Conservation (phyloP, 2,113 vertebrate species). For the Urocitellus parryii region DNA sequence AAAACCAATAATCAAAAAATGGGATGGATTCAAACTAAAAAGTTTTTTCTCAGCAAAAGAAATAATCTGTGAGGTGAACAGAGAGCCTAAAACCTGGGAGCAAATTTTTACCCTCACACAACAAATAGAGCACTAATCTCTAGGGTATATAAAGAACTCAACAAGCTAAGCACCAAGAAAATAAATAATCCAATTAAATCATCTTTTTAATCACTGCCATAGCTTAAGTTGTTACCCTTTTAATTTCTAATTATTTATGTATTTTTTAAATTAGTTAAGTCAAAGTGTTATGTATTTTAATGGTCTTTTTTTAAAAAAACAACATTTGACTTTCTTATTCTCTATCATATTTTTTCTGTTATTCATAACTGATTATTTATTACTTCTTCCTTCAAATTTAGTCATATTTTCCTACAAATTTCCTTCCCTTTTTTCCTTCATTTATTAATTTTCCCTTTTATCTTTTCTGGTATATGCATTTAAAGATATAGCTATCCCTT, state of each 20-base stretch:
- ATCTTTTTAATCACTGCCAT: not conserved
- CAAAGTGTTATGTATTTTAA: not conserved
- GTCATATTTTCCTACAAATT: slow-evolving; percentile 25
- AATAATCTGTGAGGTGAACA: too few relatives aligned
- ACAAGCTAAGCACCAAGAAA: too few relatives aligned
- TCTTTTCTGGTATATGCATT: slow-evolving; percentile 6
- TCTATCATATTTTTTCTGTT: not conserved
- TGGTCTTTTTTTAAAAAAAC: not conserved
- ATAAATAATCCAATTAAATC: not conserved
- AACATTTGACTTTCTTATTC: not conserved
- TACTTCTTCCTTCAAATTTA: not conserved
- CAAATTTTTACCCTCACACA: too few relatives aligned
- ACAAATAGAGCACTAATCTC: too few relatives aligned
- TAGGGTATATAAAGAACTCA: too few relatives aligned
- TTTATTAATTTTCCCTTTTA: slow-evolving; percentile 40
- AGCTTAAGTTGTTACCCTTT: not conserved
- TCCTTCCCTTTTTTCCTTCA: not conserved
- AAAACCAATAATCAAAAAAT: too few relatives aligned
- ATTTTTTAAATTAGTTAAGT: not conserved
- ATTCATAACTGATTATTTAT: slow-evolving; percentile 4
- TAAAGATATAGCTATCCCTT: not conserved
- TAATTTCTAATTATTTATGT: not conserved
- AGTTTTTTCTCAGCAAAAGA: too few relatives aligned
- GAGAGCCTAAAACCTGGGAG: too few relatives aligned
- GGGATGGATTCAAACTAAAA: too few relatives aligned